phyloP scores from a whole-genome alignment of 2,113 vertebrate species.

The Eolophus roseicapilla region DNA sequence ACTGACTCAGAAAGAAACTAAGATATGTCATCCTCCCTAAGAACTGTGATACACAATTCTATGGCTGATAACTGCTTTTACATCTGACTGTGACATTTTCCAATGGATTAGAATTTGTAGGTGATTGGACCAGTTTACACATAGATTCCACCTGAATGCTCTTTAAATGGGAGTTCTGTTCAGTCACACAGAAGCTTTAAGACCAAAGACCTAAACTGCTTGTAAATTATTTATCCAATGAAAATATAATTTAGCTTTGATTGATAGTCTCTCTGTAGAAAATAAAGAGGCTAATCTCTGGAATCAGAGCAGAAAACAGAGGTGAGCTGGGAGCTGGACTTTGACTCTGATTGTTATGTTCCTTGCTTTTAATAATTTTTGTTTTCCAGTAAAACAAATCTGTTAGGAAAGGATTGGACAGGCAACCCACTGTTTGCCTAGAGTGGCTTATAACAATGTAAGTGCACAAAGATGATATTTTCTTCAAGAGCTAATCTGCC shows the following conservation, averaged over 20 bases:
- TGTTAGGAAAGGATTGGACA: not conserved
- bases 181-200: not conserved
- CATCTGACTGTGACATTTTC: not conserved
- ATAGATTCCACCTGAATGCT: not conserved
- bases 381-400: not conserved
- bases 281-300: not conserved
- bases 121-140: not conserved
- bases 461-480: not conserved
- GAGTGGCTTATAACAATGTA: not conserved
- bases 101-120: not conserved
- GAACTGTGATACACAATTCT: not conserved
- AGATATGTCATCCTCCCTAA: not conserved
- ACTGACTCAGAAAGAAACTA: not conserved
- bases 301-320: not conserved
- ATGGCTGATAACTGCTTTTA: not conserved
- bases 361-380: not conserved
- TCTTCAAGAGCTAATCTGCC: not conserved
- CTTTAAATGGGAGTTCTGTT: not conserved
- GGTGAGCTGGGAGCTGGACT: not conserved
- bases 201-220: not conserved
- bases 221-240: not conserved
- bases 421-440: not conserved
- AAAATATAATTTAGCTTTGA: not conserved
- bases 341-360: not conserved
- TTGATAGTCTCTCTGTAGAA: not conserved